Percentiles rank a stretch among this genome's conserved stretches.
These are phyloP conservation scores for Fukomys damarensis DNA, from an alignment of 2,113 vertebrate species.

Conservation along the genomic window DNA sequence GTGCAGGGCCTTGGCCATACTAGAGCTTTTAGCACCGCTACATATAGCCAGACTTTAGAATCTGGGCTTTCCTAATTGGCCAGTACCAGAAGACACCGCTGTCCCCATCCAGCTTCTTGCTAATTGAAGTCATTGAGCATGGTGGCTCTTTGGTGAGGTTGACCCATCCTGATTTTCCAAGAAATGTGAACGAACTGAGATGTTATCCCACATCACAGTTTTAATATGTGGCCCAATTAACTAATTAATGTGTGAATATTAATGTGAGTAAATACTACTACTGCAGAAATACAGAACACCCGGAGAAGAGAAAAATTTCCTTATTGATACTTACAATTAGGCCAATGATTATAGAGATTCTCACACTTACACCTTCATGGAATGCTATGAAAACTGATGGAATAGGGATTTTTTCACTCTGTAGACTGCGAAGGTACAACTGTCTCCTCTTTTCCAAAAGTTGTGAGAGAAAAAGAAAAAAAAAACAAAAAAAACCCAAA, in stretches of 20 bases:
- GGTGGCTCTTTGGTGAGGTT: background rate
- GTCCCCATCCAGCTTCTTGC: background rate
- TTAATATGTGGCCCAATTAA: background rate
- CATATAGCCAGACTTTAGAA: background rate
- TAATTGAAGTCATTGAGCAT: background rate
- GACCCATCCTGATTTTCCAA: background rate
- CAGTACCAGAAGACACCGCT: background rate
- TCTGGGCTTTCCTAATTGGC: background rate
- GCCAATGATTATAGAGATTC: background rate
- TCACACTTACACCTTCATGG: background rate
- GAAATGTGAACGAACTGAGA: background rate
- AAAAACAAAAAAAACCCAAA: no score
- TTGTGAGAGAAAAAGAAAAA: background rate
- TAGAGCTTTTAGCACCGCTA: background rate
- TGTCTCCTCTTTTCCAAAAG: background rate
- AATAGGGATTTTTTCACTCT: background rate
- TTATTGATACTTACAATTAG: background rate
- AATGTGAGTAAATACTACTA: background rate
- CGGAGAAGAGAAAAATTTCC: background rate
- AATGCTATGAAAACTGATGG: background rate
- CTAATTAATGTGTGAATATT: background rate
- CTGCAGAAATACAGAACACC: background rate
- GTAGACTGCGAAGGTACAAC: background rate
- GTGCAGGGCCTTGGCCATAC: fast-evolving
- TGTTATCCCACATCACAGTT: background rate